Evolutionary conservation across 2,797 vertebrate species (phyloP).

Genomic region (Mus caroli): DNA sequence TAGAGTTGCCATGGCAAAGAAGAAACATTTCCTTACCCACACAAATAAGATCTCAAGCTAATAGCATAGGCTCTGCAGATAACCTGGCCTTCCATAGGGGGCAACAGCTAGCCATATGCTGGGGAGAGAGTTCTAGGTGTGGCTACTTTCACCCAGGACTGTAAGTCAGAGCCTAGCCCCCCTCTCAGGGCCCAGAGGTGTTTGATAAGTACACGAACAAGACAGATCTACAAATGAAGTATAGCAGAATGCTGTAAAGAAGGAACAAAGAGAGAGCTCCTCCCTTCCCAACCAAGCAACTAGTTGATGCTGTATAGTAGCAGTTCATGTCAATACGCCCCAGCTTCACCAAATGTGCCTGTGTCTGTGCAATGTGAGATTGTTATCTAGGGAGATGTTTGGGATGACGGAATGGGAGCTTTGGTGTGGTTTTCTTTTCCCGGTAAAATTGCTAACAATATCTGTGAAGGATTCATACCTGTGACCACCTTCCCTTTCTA

Average conservation of each 20-base stretch:
- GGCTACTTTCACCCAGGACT: not conserved
- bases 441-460: not conserved
- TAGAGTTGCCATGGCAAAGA: constrained; percentile 27
- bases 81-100: fast-evolving
- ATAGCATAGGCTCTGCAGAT: not conserved
- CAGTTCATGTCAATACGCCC: fast-evolving
- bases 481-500: not conserved
- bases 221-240: not conserved
- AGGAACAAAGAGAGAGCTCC: not conserved
- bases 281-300: not conserved
- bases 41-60: not conserved
- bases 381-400: not conserved
- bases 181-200: not conserved
- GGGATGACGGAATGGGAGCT: not conserved
- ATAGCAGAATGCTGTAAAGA: not conserved
- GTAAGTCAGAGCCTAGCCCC: not conserved
- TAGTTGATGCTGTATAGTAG: not conserved
- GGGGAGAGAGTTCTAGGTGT: not conserved
- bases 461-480: not conserved
- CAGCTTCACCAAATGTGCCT: fast-evolving
- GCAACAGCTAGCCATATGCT: too few relatives aligned
- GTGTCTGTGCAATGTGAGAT: fast-evolving
- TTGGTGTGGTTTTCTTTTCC: not conserved
- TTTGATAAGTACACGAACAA: not conserved
- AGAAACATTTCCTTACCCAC: constrained; percentile 16